These are phyloP conservation scores for Oceanodroma tethys DNA, from an alignment of 2,113 vertebrate genomes.

Conservation along the genomic window DNA sequence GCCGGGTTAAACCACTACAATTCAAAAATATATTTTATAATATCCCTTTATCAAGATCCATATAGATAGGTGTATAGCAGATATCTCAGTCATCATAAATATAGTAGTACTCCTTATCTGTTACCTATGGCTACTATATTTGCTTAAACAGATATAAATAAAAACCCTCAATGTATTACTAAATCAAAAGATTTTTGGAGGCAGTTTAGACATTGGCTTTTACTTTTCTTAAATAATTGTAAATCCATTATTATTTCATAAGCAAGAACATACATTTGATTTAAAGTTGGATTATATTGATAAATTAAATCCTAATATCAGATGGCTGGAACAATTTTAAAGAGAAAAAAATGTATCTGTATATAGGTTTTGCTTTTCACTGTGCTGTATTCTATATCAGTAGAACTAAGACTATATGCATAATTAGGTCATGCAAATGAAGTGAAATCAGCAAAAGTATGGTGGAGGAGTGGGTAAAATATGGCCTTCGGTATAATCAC, in stretches of 20 bases:
- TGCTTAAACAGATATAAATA: not conserved
- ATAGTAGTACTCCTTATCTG: not conserved
- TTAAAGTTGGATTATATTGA: slow-evolving; percentile 3
- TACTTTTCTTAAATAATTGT: slow-evolving; percentile 44
- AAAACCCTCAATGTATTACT: not conserved
- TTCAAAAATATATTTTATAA: not conserved
- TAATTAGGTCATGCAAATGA: slow-evolving; percentile 86
- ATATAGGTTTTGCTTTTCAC: slow-evolving; percentile 12
- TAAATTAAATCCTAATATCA: slow-evolving; percentile 43
- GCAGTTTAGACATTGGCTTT: slow-evolving; percentile 21
- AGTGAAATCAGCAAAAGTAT: slow-evolving; percentile 84
- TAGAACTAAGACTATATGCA: slow-evolving; percentile 86
- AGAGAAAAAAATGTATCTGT: not conserved
- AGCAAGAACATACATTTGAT: slow-evolving; percentile 24
- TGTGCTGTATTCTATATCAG: slow-evolving; percentile 68
- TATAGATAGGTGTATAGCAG: not conserved
- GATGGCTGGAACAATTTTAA: slow-evolving; percentile 34
- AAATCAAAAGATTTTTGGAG: not conserved
- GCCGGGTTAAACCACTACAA: no score
- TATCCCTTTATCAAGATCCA: not conserved
- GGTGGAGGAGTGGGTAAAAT: slow-evolving; percentile 72
- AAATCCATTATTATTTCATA: slow-evolving; percentile 48
- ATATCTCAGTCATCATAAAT: not conserved
- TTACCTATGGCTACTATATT: not conserved
- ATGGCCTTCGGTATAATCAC: slow-evolving; percentile 67